Evolutionary conservation across 1,140 invertebrate species (phyloP), one percentile per base, ranked within the genome.

Genomic region (Hyposmocoma kahamanoa): DNA sequence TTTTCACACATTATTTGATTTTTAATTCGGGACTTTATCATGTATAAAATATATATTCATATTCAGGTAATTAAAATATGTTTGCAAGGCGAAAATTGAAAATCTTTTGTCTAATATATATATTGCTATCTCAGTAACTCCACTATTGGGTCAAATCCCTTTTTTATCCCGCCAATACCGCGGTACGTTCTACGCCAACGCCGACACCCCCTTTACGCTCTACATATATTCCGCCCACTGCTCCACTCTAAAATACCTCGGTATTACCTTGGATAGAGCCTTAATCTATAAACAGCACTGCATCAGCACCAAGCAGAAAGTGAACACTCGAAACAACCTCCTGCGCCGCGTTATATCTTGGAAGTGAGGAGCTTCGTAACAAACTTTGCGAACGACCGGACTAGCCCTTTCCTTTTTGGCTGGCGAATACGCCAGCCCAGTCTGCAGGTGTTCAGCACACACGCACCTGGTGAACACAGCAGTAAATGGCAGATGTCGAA

Each of bases 351-450:
- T 47, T 9, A 47, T 11, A 18, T 36, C 44, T 21, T 36, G 30
- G 8, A 19, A 9, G 1, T 47, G 44, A 6, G 42, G 44, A 5
- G 44, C 28, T 5, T 5, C 19, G 15, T 19, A 30, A n/a, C 32
- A 34, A 13, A 11, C 22, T 8, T 20, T 36, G 6, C 26, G 9
- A 13, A 41, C 38, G 2, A 41, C 38, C 10, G 32, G 50, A 10
- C 32, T 45, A 9, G 42, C 50, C 10, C 22, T 45, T 9, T 46
- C 18, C 11, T 45, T 28, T 18, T 45, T 43, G 1, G 34, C 50
- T 26, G 42, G 43, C 22, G 50, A 45, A 36, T 45, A 45, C 24
- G 42, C 50, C n/a, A 41, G 50, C 18, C 50, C 42, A 28, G 50
- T 45, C 10, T 52, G 50, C 42, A 26, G 32, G 11, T 43, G 50